A percentile compares a stretch with the other conserved stretches of the same genome.
phyloP scores from a whole-genome alignment of 2,113 vertebrate genomes.

The Misgurnus anguillicaudatus region DNA sequence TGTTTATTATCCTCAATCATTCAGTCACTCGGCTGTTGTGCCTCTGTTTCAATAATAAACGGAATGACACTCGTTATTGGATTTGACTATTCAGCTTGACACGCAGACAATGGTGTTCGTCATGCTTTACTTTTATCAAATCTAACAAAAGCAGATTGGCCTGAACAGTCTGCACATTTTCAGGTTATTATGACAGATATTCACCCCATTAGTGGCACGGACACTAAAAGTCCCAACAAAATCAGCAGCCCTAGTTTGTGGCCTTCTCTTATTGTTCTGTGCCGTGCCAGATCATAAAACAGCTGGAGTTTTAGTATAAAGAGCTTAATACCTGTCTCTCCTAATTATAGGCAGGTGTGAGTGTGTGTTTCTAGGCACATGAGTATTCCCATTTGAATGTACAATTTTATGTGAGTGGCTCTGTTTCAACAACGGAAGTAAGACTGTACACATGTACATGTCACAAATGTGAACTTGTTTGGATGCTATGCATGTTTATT shows the following conservation, averaged over 20 bases:
- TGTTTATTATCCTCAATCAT: slow-evolving; percentile 42
- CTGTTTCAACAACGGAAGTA: no score
- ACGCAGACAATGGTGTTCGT: slow-evolving; percentile 34
- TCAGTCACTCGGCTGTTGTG: slow-evolving; percentile 31
- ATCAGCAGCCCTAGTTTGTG: not conserved
- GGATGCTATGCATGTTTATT: no score
- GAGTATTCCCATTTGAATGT: not conserved
- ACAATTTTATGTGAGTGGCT: not conserved
- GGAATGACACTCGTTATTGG: slow-evolving; percentile 45
- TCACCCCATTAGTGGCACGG: slow-evolving; percentile 10
- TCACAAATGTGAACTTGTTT: no score
- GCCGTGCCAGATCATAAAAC: not conserved
- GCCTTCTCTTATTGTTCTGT: not conserved
- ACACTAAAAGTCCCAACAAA: not conserved
- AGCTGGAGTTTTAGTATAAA: not conserved
- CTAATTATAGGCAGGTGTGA: not conserved
- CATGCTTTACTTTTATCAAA: slow-evolving; percentile 38
- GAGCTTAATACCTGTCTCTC: not conserved
- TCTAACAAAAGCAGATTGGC: slow-evolving; percentile 40
- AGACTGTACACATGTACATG: no score
- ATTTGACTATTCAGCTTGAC: slow-evolving; percentile 44
- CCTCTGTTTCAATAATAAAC: slow-evolving; percentile 36
- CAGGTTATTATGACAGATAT: slow-evolving; percentile 13
- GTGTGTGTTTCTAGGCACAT: not conserved
- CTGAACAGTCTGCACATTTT: slow-evolving; percentile 17